Evolutionary conservation across 1,140 invertebrate genomes (phyloP), one percentile per base, ranked within the genome.

Genomic region (Caligus rogercresseyi): DNA sequence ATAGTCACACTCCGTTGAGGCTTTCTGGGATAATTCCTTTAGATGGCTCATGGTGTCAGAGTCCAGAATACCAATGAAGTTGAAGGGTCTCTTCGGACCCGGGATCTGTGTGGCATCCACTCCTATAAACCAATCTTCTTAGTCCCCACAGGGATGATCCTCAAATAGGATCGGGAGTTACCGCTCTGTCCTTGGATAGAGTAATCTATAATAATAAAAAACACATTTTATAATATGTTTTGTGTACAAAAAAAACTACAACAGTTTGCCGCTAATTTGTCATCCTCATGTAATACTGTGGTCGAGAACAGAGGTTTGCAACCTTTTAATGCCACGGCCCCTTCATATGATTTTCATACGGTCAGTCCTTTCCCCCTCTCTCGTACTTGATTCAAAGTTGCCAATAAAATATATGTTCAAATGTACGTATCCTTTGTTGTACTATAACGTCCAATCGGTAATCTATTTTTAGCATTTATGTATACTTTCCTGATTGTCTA

Each of bases 31-130:
- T 60, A 64, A 19, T 25, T 26, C 18, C 24, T 25, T 53, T 1
- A 66, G 65, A 23, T 67, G 54, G 2, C 72, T 66, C 24, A 79
- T 75, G 72, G 82, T 84, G 23, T 74, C 73, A 67, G 79, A 75
- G 69, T 79, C 78, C 26, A 84, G 67, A 43, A 81, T 78, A 19
- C 90, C 91, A 71, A 94, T 82, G 73, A 94, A 94, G 78, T 94
- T 94, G 70, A 92, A 93, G 2, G 90, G 89, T 68, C 89, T 76
- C 66, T 81, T 80, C 11, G 87, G 81, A 7, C 90, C 89, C 21
- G 88, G 88, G 64, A 87, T 80, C 31, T 87, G 75, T 69, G 86
- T 89, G n/a, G 88, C 87, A 74, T 95, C 90, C 25, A 94, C 74
- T 0, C 80, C 89, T 65, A 94, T 79, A 72, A 94, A 91, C 16